Evolutionary conservation across 2,113 vertebrate genomes (phyloP).

Genomic region (Chloropsis cyanopogon): DNA sequence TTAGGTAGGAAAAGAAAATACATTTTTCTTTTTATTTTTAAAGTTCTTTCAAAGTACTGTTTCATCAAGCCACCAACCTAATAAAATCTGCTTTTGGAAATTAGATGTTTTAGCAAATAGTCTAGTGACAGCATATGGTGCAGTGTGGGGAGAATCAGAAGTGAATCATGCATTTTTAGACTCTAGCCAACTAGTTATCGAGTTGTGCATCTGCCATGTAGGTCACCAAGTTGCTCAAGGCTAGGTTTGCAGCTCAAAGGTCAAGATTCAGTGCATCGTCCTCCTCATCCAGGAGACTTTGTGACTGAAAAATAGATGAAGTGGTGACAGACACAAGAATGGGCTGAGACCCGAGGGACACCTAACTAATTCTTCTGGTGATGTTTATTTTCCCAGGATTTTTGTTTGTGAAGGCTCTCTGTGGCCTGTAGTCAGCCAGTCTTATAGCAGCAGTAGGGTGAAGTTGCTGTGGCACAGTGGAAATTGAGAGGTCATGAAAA

Average conservation of each 20-base stretch:
- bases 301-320: neutral
- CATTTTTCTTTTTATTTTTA: neutral
- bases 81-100: neutral
- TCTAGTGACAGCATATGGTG: neutral
- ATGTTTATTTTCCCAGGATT: neutral
- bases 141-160: neutral
- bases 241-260: constrained; percentile 19
- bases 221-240: constrained; percentile 41
- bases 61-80: neutral
- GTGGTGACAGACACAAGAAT: neutral
- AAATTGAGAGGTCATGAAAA: constrained; percentile 1
- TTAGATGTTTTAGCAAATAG: neutral
- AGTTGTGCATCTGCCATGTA: constrained; percentile 26
- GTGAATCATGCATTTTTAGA: neutral
- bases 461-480: neutral
- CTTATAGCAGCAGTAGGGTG: neutral
- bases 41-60: neutral
- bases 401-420: neutral
- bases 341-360: rapidly evolving
- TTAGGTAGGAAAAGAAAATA: neutral
- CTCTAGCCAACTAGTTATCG: neutral
- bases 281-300: neutral
- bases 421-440: neutral
- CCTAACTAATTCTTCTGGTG: neutral
- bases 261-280: neutral